Evolutionary conservation across 92 coral and sea anemone genomes (phyloP).

Genomic region (Bergia sp.): DNA sequence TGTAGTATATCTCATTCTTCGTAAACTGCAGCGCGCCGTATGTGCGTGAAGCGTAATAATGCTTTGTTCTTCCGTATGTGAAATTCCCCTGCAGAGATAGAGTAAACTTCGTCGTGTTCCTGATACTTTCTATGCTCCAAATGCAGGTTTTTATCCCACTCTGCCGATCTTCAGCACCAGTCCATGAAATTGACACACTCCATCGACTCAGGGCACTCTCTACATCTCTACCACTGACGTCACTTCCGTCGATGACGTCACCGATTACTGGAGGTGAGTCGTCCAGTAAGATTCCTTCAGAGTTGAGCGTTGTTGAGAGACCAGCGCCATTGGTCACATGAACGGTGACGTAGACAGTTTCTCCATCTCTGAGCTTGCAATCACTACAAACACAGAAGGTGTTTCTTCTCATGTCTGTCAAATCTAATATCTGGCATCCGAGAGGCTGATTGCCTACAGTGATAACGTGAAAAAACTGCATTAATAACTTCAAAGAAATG

Average conservation of each 20-base stretch:
- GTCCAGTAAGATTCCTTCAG: conserved; percentile 88
- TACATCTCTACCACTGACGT: conserved; percentile 68
- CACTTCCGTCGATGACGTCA: conserved; percentile 81
- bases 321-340: conserved; percentile 78
- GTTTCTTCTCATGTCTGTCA: conserved; percentile 55
- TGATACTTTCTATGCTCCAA: conserved; percentile 69
- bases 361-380: conserved; percentile 47
- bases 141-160: conserved; percentile 73
- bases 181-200: conserved; percentile 84
- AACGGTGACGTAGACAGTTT: conserved; percentile 55
- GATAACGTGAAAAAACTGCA: no score
- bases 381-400: conserved; percentile 32
- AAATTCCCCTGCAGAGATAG: conserved; percentile 40
- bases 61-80: conserved; percentile 56
- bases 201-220: conserved; percentile 69
- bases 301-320: conserved; percentile 65
- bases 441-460: conserved; percentile 54
- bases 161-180: conserved; percentile 83
- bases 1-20: conserved; percentile 22
- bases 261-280: conserved; percentile 81
- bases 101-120: conserved; percentile 45
- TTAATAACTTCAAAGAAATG: no score
- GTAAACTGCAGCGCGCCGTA: conserved; percentile 39
- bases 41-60: conserved; percentile 47
- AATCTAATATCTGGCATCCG: conserved; percentile 72